Base-by-base conservation (phyloP, 1,140 invertebrate genomes). In the Brachionus manjavacas region DNA sequence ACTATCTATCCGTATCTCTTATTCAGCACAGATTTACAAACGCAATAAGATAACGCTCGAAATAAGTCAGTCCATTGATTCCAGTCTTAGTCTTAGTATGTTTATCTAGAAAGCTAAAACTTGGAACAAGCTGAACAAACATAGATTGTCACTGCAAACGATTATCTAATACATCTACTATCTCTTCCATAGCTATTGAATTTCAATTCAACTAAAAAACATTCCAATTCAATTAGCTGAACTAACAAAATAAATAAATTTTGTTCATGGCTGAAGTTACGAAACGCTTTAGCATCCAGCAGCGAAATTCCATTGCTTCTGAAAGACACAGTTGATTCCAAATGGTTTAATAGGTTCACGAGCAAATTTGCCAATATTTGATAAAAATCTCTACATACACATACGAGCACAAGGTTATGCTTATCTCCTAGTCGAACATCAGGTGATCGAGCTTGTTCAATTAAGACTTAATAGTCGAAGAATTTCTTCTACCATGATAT, bases 121-220 rank as follows among this genome's bases (percentile, higher is more conserved):
- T 68, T 68, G 25, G 66, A 14, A 68, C 25, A 68, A 68, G 66
- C 66, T 68, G 66, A 68, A 68, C 66, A 68, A 68, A 68, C 31
- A 68, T 39, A 68, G 66, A 31, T 39, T 31, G 25, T 68, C 66
- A 31, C 66, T 68, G 66, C 12, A 68, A 68, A 68, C 31, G 31
- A 68, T 68, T 68, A 68, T 68, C 66, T 68, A 68, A 68, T 68
- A 4, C 28, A 31, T 35, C 31, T 35, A 39, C 31, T 68, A 68
- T 68, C 66, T 68, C 23, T 68, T 68, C 25, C 31, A 31, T 31
- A 31, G 25, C 6, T 68, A 68, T 68, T 39, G 25, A 68, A 68
- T 68, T 68, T 31, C 66, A 68, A 31, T 68, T 31, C 3, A 60
- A 60, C 52, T 60, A 20, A 60, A 35, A 35, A 60, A 68, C 66